Conservation (phyloP, 2,888 invertebrate species). For the Melikaiella ostensackeni region DNA sequence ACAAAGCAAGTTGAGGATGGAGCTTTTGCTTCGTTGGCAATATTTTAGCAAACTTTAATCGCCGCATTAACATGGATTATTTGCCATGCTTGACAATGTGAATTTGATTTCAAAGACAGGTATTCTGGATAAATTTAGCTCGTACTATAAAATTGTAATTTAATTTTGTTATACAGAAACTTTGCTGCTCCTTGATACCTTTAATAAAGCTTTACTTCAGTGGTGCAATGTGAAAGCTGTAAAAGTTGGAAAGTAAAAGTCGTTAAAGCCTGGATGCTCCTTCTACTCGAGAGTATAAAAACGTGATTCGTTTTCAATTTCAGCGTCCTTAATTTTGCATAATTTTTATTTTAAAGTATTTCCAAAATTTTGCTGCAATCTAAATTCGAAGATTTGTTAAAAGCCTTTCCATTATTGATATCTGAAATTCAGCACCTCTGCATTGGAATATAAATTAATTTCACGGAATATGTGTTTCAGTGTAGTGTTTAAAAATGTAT, state of each 20-base stretch:
- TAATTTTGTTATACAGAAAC: neutral
- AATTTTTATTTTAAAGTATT: neutral
- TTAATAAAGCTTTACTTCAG: constrained; percentile 1
- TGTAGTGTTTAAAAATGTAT: constrained; percentile 33
- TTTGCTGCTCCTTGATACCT: neutral
- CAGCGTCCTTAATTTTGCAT: neutral
- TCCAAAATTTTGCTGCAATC: neutral
- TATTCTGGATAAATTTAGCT: neutral
- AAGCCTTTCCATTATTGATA: constrained; percentile 27
- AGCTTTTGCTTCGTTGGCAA: neutral
- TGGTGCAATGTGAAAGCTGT: neutral
- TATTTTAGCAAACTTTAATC: neutral
- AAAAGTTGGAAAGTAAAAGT: neutral
- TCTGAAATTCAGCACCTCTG: constrained; percentile 3
- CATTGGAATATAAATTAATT: constrained; percentile 18
- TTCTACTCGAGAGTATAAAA: neutral
- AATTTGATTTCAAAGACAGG: neutral
- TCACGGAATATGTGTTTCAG: constrained; percentile 12
- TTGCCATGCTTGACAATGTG: neutral
- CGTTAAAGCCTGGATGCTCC: neutral
- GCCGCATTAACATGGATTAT: neutral
- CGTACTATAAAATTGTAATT: neutral
- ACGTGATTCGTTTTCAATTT: neutral
- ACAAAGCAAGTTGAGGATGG: neutral
- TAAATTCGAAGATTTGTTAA: neutral